These are phyloP conservation scores for Brachirus orientalis DNA, from an alignment of 2,113 vertebrate genomes.

Conservation along the genomic window DNA sequence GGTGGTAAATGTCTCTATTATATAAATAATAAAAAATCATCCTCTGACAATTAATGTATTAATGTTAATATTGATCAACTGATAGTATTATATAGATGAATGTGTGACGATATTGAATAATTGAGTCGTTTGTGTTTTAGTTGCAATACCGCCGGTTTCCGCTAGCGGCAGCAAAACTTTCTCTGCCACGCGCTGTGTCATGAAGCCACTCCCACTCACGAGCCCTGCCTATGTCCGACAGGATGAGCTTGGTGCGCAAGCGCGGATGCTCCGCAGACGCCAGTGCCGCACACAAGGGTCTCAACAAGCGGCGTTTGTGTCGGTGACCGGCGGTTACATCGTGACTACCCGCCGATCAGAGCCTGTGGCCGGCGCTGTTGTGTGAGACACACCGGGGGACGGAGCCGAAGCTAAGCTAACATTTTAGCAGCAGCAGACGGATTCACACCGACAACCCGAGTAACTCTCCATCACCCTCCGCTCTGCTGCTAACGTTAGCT, in stretches of 20 bases:
- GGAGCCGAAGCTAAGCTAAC: background rate
- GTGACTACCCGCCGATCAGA: conserved; percentile 6
- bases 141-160: background rate
- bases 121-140: too few relatives aligned
- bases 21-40: too few relatives aligned
- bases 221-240: conserved; percentile 42
- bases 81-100: too few relatives aligned
- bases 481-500: conserved; percentile 7
- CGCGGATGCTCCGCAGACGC: background rate
- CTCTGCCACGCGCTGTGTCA: conserved; percentile 10
- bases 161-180: background rate
- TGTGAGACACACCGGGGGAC: background rate
- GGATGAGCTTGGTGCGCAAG: conserved; percentile 35
- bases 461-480: background rate
- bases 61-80: too few relatives aligned
- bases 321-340: background rate
- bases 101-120: too few relatives aligned
- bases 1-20: too few relatives aligned
- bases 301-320: conserved; percentile 41
- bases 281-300: conserved; percentile 33
- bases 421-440: background rate
- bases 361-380: background rate
- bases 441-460: conserved; percentile 6
- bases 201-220: conserved; percentile 1
- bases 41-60: too few relatives aligned